Conservation (phyloP, 2,113 vertebrate species). For the Oreochromis tanganicae region DNA sequence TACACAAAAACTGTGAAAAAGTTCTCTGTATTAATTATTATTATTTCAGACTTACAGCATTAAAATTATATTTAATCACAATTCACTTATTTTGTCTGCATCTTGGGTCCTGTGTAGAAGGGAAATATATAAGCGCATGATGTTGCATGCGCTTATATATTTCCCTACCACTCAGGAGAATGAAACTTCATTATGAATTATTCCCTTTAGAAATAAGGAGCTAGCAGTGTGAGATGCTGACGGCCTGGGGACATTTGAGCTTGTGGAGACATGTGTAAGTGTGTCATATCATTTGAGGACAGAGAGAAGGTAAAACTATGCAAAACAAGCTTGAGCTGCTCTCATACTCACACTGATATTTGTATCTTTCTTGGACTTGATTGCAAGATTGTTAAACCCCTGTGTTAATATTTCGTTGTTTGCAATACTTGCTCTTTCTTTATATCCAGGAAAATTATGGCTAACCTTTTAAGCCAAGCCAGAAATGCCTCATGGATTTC, state of each 20-base stretch:
- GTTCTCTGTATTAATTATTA: background rate
- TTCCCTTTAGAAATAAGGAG: constrained; percentile 40
- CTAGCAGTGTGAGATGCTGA: background rate
- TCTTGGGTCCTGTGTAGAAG: background rate
- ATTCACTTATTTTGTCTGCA: background rate
- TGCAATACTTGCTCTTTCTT: background rate
- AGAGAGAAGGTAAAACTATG: background rate
- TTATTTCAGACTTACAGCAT: background rate
- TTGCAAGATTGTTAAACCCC: background rate
- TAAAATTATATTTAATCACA: background rate
- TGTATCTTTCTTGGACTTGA: background rate
- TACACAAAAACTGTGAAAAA: background rate
- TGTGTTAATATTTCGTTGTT: background rate
- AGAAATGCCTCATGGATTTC: background rate
- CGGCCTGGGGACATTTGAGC: background rate
- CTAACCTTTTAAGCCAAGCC: background rate
- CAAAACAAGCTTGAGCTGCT: background rate
- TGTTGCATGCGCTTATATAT: background rate
- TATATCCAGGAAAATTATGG: background rate
- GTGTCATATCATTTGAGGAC: constrained; percentile 32
- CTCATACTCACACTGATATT: background rate
- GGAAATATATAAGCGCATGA: background rate
- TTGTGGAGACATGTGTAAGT: constrained; percentile 2
- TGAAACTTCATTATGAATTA: constrained; percentile 28
- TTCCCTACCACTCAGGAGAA: background rate